Conservation (phyloP, 2,888 invertebrate genomes). For the Eucera pruinosa region DNA sequence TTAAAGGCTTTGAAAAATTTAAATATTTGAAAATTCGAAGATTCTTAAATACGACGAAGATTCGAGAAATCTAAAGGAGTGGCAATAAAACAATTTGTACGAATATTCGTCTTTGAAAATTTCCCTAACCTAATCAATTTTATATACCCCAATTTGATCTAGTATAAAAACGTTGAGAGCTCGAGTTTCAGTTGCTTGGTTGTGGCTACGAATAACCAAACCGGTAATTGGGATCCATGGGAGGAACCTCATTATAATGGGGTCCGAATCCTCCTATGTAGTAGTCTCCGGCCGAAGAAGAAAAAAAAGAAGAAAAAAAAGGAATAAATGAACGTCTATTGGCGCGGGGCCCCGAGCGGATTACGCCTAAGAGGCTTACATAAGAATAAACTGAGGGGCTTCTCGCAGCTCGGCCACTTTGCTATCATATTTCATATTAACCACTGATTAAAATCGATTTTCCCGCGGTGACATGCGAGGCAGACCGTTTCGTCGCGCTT, state of each 20-base stretch:
- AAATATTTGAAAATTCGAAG: no score
- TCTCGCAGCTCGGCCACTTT: slow-evolving; percentile 68
- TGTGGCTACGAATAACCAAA: neutral
- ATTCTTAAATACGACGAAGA: no score
- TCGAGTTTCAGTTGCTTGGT: slow-evolving; percentile 5
- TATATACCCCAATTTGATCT: no score
- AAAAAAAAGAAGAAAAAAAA: slow-evolving; percentile 60
- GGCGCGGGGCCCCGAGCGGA: slow-evolving; percentile 70
- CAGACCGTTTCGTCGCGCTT: slow-evolving; percentile 7
- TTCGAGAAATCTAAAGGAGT: no score
- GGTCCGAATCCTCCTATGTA: slow-evolving; percentile 17
- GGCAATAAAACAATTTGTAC: no score
- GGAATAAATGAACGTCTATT: slow-evolving; percentile 70
- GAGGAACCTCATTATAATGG: slow-evolving; percentile 24
- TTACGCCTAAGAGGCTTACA: slow-evolving; percentile 76
- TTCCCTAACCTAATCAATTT: no score
- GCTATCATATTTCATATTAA: slow-evolving; percentile 79
- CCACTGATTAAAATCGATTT: slow-evolving; percentile 77
- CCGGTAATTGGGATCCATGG: slow-evolving; percentile 40
- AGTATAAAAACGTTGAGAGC: neutral
- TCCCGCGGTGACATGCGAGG: slow-evolving; percentile 45
- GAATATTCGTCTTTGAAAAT: no score
- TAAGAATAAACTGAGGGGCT: slow-evolving; percentile 74
- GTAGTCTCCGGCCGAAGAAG: slow-evolving; percentile 21
- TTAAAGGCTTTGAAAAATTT: no score